These are phyloP conservation scores for Drosophila athabasca DNA, from an alignment of 1,140 invertebrate genomes.

Conservation along the genomic window DNA sequence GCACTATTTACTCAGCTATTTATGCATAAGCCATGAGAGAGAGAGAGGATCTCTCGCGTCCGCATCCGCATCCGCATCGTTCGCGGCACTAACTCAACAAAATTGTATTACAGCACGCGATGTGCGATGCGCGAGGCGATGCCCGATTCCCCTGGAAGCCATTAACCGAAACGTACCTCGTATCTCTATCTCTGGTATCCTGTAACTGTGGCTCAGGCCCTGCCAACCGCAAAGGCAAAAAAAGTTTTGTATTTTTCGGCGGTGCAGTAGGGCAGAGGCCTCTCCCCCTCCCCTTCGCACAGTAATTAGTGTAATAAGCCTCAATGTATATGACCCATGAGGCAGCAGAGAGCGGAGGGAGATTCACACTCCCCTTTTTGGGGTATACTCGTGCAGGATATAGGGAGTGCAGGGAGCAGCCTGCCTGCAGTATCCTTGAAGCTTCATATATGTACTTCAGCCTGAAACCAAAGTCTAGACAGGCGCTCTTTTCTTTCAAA, in stretches of 20 bases:
- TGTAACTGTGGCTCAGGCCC: not conserved
- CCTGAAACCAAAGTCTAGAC: conserved; percentile 15
- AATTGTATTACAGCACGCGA: conserved; percentile 77
- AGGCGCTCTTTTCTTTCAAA: conserved; percentile 6
- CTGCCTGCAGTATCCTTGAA: not conserved
- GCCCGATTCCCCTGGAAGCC: conserved; percentile 68
- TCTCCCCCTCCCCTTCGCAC: not conserved
- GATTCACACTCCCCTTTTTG: too few species aligned
- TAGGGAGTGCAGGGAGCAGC: too few species aligned
- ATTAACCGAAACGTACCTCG: conserved; percentile 58
- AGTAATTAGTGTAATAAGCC: conserved; percentile 81
- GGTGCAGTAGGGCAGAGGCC: too few species aligned
- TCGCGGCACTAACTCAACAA: conserved; percentile 31
- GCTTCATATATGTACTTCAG: not conserved
- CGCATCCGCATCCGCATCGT: conserved; percentile 3
- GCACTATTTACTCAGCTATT: conserved; percentile 35
- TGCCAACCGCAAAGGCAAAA: conserved; percentile 51
- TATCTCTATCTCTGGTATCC: conserved; percentile 19
- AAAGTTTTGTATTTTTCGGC: conserved; percentile 20
- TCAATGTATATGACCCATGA: conserved; percentile 44
- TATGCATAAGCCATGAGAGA: conserved; percentile 29
- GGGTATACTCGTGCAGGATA: too few species aligned
- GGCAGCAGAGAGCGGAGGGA: too few species aligned
- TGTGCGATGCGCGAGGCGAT: too few species aligned
- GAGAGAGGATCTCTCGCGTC: conserved; percentile 1